Percentiles rank a stretch among this genome's conserved stretches.
Evolutionary conservation across 2,113 vertebrate genomes (phyloP).

Genomic region (Strix aluco): DNA sequence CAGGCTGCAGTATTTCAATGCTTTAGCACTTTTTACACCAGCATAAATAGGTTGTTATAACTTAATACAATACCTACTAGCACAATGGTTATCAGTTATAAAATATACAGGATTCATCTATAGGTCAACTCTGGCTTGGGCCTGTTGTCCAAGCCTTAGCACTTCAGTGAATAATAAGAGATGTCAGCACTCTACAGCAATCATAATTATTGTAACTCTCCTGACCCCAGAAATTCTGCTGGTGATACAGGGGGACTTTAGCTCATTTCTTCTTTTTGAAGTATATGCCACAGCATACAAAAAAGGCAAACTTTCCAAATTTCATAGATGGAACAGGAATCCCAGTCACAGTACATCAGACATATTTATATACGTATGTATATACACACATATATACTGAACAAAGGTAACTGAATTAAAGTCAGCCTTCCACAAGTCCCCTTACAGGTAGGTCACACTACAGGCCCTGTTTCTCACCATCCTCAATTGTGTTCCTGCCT

Average conservation of each 20-base stretch:
- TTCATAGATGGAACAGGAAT: background rate
- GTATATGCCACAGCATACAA: background rate
- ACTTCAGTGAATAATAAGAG: background rate
- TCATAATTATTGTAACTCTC: background rate
- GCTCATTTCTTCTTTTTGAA: background rate
- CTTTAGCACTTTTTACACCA: too few species aligned
- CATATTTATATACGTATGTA: background rate
- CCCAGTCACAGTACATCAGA: background rate
- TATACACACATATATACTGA: background rate
- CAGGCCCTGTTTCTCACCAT: background rate
- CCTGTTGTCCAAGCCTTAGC: too few species aligned
- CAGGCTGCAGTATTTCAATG: too few species aligned
- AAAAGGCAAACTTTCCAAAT: background rate
- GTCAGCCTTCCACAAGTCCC: background rate
- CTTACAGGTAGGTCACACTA: background rate
- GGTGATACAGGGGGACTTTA: accelerated
- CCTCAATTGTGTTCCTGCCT: background rate
- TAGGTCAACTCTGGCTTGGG: too few species aligned
- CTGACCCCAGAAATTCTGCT: background rate
- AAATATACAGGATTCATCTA: too few species aligned
- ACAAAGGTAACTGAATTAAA: background rate
- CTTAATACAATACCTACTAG: too few species aligned
- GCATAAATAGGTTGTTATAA: too few species aligned
- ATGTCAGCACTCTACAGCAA: background rate
- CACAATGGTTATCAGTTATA: too few species aligned